Evolutionary conservation across 2,888 invertebrate genomes (phyloP).

Genomic region (Drosophila nr. fundita): DNA sequence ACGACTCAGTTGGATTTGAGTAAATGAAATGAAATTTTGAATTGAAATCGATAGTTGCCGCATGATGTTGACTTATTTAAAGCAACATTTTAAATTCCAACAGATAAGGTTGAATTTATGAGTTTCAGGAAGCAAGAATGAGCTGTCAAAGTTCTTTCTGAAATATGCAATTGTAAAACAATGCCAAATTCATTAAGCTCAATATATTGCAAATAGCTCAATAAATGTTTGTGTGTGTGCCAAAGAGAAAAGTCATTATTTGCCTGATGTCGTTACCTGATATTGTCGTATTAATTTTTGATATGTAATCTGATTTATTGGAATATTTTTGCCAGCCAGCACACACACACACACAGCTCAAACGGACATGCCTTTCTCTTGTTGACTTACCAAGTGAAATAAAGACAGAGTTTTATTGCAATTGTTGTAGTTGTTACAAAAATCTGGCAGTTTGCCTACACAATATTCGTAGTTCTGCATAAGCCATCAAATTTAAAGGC

Average conservation of each 20-base stretch:
- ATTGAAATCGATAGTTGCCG: not conserved
- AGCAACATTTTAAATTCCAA: constrained; percentile 4
- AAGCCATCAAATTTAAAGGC: constrained; percentile 45
- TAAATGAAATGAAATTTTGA: not conserved
- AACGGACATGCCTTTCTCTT: constrained; percentile 61
- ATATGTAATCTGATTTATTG: constrained; percentile 59
- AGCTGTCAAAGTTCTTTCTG: constrained; percentile 26
- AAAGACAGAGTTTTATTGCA: constrained; percentile 29
- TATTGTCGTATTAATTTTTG: constrained; percentile 56
- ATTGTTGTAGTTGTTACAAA: constrained; percentile 17
- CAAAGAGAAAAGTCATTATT: constrained; percentile 51
- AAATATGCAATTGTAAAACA: constrained; percentile 35
- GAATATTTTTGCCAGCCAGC: constrained; percentile 46
- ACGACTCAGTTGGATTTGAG: not conserved
- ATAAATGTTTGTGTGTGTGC: constrained; percentile 3
- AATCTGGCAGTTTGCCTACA: constrained; percentile 37
- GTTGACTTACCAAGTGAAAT: constrained; percentile 53
- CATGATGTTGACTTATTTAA: not conserved
- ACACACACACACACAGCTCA: constrained; percentile 1
- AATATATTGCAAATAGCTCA: constrained; percentile 10
- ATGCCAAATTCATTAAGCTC: constrained; percentile 47
- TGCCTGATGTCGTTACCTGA: constrained; percentile 46
- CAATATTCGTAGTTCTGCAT: constrained; percentile 47
- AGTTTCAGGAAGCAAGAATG: constrained; percentile 4
- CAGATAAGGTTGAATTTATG: not conserved